Conservation (phyloP, 2,888 invertebrate genomes). For the Zootermopsis nevadensis region DNA sequence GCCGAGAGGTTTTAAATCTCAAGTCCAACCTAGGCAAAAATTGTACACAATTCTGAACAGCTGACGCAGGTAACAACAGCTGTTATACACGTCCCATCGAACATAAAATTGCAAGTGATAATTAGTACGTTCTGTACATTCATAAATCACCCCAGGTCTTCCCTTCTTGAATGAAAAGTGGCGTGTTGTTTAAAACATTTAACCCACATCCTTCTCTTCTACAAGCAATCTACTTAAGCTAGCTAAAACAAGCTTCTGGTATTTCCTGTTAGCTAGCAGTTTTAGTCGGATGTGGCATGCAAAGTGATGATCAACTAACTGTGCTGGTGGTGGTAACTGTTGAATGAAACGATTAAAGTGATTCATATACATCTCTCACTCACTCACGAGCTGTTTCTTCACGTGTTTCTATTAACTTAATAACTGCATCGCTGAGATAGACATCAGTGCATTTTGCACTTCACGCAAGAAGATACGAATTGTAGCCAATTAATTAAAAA, state of each 20-base stretch:
- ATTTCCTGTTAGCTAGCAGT: slow-evolving; percentile 32
- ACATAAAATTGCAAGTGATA: slow-evolving; percentile 22
- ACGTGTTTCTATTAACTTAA: neutral
- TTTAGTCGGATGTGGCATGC: slow-evolving; percentile 33
- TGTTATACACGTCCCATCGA: neutral
- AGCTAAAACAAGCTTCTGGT: slow-evolving; percentile 5
- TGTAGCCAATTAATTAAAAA: no score
- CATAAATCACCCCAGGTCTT: neutral
- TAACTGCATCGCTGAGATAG: neutral
- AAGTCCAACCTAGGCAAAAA: no score
- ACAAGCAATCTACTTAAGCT: slow-evolving; percentile 1
- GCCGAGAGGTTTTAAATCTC: no score
- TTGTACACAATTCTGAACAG: neutral
- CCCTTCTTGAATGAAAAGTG: slow-evolving; percentile 37
- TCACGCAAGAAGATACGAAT: no score
- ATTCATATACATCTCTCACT: slow-evolving; percentile 1
- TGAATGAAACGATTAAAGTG: slow-evolving; percentile 20
- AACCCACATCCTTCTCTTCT: slow-evolving; percentile 1
- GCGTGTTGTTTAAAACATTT: slow-evolving; percentile 36
- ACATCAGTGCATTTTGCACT: neutral
- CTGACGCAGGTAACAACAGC: neutral
- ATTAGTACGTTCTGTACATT: neutral
- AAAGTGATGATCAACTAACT: slow-evolving; percentile 40
- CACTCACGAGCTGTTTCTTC: neutral
- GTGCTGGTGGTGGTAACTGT: slow-evolving; percentile 12